Evolutionary conservation across 2,113 vertebrate genomes (phyloP).

Genomic region (Rhynchopsitta pachyrhyncha): DNA sequence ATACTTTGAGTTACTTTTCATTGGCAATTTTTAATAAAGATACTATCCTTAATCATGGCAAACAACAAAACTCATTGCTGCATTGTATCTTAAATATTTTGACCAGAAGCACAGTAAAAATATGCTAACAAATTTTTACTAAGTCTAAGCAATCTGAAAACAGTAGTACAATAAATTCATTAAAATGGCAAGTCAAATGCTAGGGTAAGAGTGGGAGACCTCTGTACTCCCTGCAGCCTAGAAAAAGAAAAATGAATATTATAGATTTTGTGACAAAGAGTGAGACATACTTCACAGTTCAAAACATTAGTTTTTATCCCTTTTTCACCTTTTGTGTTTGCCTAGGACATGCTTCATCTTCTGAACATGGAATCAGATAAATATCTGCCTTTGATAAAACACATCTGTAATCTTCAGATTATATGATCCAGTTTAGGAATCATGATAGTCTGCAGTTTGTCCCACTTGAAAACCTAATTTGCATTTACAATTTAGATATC

Average conservation of each 20-base stretch:
- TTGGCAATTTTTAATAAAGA: neutral
- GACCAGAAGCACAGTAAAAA: neutral
- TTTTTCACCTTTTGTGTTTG: neutral
- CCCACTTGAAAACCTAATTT: neutral
- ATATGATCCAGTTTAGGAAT: neutral
- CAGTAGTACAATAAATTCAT: neutral
- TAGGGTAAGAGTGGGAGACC: neutral
- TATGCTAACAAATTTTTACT: neutral
- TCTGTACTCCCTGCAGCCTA: neutral
- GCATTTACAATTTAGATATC: neutral
- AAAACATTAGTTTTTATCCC: neutral
- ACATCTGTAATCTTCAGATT: neutral
- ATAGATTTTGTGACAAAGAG: neutral
- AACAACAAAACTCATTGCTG: neutral
- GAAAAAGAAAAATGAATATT: neutral
- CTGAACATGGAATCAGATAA: neutral
- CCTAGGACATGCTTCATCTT: neutral
- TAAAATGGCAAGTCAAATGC: neutral
- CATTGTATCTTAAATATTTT: neutral
- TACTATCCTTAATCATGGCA: neutral
- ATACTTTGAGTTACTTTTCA: neutral
- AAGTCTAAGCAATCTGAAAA: neutral
- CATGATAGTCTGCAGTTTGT: neutral
- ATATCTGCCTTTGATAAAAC: neutral
- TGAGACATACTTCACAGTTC: neutral